Evolutionary conservation across 2,797 vertebrate species (phyloP).

Genomic region (Girardinus metallicus): DNA sequence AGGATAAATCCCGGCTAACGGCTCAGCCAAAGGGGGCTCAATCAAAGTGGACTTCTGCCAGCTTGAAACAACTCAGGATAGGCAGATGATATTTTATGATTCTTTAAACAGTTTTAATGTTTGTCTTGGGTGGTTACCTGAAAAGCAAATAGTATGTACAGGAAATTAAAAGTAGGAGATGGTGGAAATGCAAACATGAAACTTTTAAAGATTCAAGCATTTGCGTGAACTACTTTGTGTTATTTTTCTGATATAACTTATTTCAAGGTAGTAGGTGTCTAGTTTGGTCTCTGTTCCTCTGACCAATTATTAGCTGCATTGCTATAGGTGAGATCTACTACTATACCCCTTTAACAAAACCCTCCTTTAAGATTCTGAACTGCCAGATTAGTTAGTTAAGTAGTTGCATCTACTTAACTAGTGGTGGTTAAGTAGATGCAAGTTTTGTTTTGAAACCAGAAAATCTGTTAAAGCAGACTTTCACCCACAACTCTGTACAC

Average conservation of each 20-base stretch:
- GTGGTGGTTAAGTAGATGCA: too few relatives aligned
- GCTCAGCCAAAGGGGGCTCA: background rate
- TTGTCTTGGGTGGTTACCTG: background rate
- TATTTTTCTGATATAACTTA: background rate
- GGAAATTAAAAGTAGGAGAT: background rate
- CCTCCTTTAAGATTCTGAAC: background rate
- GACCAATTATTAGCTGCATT: background rate
- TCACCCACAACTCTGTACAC: background rate
- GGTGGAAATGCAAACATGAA: background rate
- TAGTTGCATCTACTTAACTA: too few relatives aligned
- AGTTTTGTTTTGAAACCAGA: too few relatives aligned
- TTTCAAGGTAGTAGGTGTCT: background rate
- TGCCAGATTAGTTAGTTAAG: too few relatives aligned
- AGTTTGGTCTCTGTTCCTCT: background rate
- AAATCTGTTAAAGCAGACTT: constrained; percentile 22
- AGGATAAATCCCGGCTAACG: background rate
- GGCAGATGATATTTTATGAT: background rate
- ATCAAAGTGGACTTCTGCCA: background rate
- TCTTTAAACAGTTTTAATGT: background rate
- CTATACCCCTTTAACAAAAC: background rate
- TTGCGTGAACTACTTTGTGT: background rate
- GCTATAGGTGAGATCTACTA: background rate
- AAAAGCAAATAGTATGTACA: background rate
- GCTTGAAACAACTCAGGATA: background rate
- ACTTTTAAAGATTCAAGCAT: background rate